Evolutionary conservation across 1,140 invertebrate genomes (phyloP), one percentile per base, ranked within the genome.

Genomic region (Drosophila watanabei): DNA sequence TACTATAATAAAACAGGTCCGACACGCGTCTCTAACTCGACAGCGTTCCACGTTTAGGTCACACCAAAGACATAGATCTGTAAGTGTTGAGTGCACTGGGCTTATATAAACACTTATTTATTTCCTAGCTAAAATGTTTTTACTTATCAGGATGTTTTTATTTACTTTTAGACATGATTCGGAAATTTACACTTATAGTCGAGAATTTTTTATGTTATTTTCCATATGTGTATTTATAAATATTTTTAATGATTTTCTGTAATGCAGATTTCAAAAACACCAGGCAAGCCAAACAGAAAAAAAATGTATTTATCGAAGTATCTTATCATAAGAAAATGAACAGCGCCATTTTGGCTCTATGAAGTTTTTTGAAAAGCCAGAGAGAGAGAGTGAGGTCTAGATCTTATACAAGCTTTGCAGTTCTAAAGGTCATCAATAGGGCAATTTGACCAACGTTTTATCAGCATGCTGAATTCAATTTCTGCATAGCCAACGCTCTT

Each of bases 1-100:
- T 80, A 90, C 65, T 82, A 87, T 82, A 91, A 90, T 57, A 85
- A 83, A 91, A 81, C 94, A 95, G 95, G 95, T 96, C 93, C 95
- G 95, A 94, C 96, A 96, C 94, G 95, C 95, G 93, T 96, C 95
- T 93, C 94, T 96, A 93, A 96, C 96, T 93, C 95, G 95, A 92
- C 95, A 95, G 93, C 94, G 94, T 93, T 94, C 94, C 78, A 94
- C 94, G 86, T 95, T 94, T 94, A 96, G 95, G 95, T 95, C 95
- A 92, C 96, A 96, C 94, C 94, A 96, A 94, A 95, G 96, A 80
- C 95, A 96, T 94, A 95, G 95, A 94, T 96, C 96, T 94, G 96
- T 96, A 95, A 96, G 96, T 96, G 93, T 85, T 91, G 75, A 79
- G 82, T 90, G 82, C 82, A 90, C 86, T 80, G 87, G 86, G 87